Conservation (phyloP, 1,140 invertebrate species). For the Chlorops oryzae region DNA sequence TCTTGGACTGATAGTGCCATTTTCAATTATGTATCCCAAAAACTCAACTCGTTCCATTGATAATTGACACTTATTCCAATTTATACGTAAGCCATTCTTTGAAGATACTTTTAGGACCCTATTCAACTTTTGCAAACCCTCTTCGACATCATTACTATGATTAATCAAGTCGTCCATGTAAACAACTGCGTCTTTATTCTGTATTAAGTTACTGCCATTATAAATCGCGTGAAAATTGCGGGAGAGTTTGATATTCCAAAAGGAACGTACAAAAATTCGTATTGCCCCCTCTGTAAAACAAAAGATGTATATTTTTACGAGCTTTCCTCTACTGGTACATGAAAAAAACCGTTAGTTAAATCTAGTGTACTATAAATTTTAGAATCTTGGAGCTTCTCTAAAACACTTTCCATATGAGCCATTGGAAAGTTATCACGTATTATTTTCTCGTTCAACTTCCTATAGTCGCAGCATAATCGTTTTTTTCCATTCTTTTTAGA, state of each 20-base stretch:
- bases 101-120: neutral
- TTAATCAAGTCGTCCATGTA: constrained; percentile 7
- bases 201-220: neutral
- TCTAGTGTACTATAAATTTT: constrained; percentile 20
- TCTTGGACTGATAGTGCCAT: neutral
- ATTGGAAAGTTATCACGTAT: constrained; percentile 17
- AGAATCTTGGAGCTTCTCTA: constrained; percentile 15
- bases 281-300: constrained; percentile 3
- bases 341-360: constrained; percentile 6
- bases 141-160: neutral
- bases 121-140: neutral
- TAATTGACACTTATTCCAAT: constrained; percentile 1
- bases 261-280: constrained; percentile 32
- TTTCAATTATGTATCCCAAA: neutral
- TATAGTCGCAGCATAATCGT: constrained; percentile 3
- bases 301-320: constrained; percentile 2
- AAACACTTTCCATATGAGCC: constrained; percentile 17
- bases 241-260: constrained; percentile 40
- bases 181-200: neutral
- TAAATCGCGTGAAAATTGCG: neutral
- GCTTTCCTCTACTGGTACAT: constrained; percentile 1
- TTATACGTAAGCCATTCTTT: neutral
- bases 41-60: neutral
- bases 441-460: constrained; percentile 9
- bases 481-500: constrained; percentile 35